phyloP scores from a whole-genome alignment of 2,888 invertebrate species.

The Heliconius erato region DNA sequence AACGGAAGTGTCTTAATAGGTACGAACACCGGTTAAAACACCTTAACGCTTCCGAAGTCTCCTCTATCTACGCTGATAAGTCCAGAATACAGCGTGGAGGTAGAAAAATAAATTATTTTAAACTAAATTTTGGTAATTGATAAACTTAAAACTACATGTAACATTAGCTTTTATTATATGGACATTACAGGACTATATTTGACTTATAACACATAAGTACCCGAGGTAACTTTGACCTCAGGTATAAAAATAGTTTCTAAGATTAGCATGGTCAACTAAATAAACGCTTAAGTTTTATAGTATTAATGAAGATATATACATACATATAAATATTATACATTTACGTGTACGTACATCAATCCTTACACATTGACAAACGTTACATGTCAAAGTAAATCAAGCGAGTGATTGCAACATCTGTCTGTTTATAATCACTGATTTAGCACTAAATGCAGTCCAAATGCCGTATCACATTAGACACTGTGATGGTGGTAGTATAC shows the following conservation, averaged over 20 bases:
- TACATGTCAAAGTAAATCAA: constrained; percentile 24
- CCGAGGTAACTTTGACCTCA: no score
- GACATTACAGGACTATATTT: no score
- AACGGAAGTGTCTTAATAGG: no score
- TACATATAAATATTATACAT: background rate
- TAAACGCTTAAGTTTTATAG: background rate
- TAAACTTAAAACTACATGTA: no score
- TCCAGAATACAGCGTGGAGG: no score
- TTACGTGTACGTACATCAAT: background rate
- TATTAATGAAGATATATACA: background rate
- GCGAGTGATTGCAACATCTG: constrained; percentile 23
- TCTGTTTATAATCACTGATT: constrained; percentile 17
- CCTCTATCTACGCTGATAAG: no score
- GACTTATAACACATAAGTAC: no score
- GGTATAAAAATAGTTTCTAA: background rate
- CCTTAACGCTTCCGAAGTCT: no score
- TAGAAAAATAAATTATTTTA: no score
- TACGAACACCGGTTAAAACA: no score
- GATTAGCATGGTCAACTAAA: background rate
- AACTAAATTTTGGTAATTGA: no score
- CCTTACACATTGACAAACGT: constrained; percentile 7
- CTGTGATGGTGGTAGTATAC: background rate
- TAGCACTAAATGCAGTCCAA: constrained; percentile 6
- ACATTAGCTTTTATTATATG: no score
- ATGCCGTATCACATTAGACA: background rate